These are phyloP conservation scores for Notiomystis cincta DNA, from an alignment of 2,113 vertebrate genomes.

Conservation along the genomic window DNA sequence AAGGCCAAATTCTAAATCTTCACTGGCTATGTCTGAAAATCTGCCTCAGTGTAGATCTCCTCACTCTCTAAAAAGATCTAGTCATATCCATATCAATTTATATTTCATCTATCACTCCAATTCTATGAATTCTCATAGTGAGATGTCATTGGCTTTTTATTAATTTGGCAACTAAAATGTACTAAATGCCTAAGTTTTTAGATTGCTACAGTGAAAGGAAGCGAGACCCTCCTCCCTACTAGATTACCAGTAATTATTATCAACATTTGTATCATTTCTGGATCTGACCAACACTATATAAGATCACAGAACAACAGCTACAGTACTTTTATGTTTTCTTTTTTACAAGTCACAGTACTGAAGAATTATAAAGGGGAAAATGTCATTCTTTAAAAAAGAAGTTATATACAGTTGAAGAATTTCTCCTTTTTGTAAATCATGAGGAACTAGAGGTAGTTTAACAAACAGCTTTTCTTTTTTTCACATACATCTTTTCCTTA, in stretches of 20 bases:
- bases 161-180: background rate
- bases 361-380: background rate
- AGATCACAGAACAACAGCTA: background rate
- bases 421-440: background rate
- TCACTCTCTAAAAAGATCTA: background rate
- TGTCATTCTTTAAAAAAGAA: background rate
- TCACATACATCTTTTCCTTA: background rate
- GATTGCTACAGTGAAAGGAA: background rate
- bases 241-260: background rate
- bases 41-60: background rate
- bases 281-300: background rate
- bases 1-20: background rate
- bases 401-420: background rate
- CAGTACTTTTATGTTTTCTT: background rate
- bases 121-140: background rate
- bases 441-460: background rate
- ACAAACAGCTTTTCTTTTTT: background rate
- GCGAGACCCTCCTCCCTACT: accelerated
- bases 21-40: background rate
- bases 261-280: background rate
- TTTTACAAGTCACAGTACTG: background rate
- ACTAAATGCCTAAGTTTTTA: background rate
- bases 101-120: background rate
- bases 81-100: accelerated
- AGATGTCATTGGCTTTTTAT: background rate